Base-by-base conservation (phyloP, 2,888 invertebrate genomes). In the Pheosia tremula region DNA sequence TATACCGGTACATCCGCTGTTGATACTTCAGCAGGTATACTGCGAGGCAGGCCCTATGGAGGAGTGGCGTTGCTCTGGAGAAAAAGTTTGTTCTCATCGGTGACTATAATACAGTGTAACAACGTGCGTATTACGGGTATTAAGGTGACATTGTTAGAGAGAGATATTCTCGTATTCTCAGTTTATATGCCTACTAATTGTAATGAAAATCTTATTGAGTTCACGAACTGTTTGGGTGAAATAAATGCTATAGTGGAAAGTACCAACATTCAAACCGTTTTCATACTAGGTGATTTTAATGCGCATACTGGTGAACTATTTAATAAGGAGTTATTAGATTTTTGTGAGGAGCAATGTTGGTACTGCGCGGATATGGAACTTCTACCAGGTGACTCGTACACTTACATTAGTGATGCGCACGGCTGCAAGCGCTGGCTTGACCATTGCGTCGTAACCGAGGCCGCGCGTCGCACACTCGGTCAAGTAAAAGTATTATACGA, bases 361-460 rank as follows among this genome's bases (percentile, higher is more conserved):
- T 6, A 5, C 5, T 39, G 39, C 7, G 39, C 7, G 39, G 39
- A 39, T 7, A 39, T 39, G 5, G 39, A 39, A 39, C 39, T 39
- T 7, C 24, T 24, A 24, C 24, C 24, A 24, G 24, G 24, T 6
- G 39, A 39, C 5, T 39, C 43, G 43, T 45, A 8, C 10, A 24
- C 13, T 56, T 59, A 10, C 63, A 63, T 47, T 4, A 43, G 54
- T 11, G 41, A 63, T 38, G 57, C 39, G n/a, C 49, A 57, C 36
- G 54, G 50, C 9, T 9, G 53, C 11, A 36, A 0, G 5, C 53
- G 60, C 13, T 60, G 63, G 63, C 37, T 63, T 0, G 60, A 63
- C 10, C 63, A 60, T 39, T 60, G 60, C 38, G 37, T 63, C n/a
- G 59, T 60, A 41, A 63, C 58, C 6, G 38, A 55, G 0, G 60